phyloP scores from a whole-genome alignment of 2,797 vertebrate species.

The Dallia pectoralis region DNA sequence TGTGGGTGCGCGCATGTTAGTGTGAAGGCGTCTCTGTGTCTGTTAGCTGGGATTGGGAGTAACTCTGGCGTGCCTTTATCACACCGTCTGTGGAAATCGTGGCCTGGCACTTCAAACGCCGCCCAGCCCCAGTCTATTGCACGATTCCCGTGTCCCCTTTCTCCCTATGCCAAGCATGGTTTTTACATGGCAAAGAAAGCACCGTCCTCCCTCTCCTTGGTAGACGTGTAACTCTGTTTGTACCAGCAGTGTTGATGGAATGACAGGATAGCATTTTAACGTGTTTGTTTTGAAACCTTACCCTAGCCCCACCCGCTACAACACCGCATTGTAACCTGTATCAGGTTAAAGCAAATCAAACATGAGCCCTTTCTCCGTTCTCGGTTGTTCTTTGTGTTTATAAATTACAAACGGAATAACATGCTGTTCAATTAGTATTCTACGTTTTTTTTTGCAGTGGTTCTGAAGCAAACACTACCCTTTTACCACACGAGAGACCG shows the following conservation, averaged over 20 bases:
- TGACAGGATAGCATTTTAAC: slow-evolving; percentile 67
- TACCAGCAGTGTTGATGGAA: slow-evolving; percentile 59
- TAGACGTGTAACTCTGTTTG: slow-evolving; percentile 47
- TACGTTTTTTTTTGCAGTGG: slow-evolving; percentile 64
- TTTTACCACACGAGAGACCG: slow-evolving; percentile 49
- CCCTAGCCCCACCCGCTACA: slow-evolving; percentile 55
- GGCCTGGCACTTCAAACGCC: slow-evolving; percentile 64
- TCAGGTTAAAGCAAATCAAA: slow-evolving; percentile 76
- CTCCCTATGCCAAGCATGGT: slow-evolving; percentile 70
- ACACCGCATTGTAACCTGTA: slow-evolving; percentile 81
- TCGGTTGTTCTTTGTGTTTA: slow-evolving; percentile 66
- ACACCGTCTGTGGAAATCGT: slow-evolving; percentile 73
- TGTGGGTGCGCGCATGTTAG: slow-evolving; percentile 31
- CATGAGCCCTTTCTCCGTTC: slow-evolving; percentile 55
- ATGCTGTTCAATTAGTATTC: slow-evolving; percentile 59
- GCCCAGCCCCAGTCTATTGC: slow-evolving; percentile 54
- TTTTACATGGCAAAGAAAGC: slow-evolving; percentile 75
- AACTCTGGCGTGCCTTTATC: slow-evolving; percentile 83
- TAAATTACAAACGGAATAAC: slow-evolving; percentile 59
- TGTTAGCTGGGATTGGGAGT: slow-evolving; percentile 78
- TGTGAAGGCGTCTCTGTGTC: slow-evolving; percentile 70
- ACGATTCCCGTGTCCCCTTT: slow-evolving; percentile 53
- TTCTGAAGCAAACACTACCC: slow-evolving; percentile 73
- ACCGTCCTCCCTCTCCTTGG: slow-evolving; percentile 36
- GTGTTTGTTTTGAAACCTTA: slow-evolving; percentile 58